Percentiles rank a stretch among this genome's conserved stretches.
Conservation (phyloP, 2,797 vertebrate species). For the Chaetophractus vellerosus region DNA sequence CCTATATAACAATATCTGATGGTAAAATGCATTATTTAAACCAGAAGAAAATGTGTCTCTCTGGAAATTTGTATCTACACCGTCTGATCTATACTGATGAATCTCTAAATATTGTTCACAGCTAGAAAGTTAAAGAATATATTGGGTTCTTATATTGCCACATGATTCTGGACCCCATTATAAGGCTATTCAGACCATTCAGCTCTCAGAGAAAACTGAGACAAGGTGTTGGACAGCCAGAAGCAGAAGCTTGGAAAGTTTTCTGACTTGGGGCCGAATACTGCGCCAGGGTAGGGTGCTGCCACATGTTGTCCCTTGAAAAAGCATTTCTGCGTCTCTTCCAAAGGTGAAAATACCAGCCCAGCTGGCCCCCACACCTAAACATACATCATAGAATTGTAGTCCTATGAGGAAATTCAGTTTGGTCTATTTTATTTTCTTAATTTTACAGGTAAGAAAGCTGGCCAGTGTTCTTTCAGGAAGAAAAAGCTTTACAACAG, state of each 20-base stretch:
- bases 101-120: not conserved
- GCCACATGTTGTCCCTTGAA: not conserved
- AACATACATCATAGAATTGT: not conserved
- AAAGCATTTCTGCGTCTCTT: not conserved
- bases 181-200: not conserved
- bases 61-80: not conserved
- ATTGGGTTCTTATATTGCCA: not conserved
- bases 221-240: not conserved
- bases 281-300: not conserved
- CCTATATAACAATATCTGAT: not conserved
- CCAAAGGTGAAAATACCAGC: conserved; percentile 2
- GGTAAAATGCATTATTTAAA: not conserved
- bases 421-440: not conserved
- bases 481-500: conserved; percentile 28
- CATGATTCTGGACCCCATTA: not conserved
- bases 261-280: not conserved
- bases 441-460: conserved; percentile 43
- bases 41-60: not conserved
- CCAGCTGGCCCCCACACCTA: not conserved
- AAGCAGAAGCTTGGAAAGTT: not conserved
- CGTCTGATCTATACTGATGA: not conserved
- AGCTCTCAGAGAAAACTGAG: not conserved
- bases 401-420: conserved; percentile 1
- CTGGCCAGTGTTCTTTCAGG: not conserved
- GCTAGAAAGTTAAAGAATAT: not conserved